Evolutionary conservation across 1,140 invertebrate species (phyloP).

Genomic region (Ectropis grisescens): DNA sequence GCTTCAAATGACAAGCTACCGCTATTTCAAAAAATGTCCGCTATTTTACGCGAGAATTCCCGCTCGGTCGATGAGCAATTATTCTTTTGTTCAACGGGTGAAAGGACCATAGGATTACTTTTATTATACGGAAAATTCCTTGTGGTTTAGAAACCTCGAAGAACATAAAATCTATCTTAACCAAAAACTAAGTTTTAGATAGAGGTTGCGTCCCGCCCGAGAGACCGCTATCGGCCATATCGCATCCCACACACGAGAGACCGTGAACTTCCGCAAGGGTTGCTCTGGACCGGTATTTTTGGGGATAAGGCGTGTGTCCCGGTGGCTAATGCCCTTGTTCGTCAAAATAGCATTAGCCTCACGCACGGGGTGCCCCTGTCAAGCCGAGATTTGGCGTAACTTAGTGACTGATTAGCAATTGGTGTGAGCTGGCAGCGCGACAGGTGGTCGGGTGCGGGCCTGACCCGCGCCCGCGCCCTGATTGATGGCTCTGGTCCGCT

Average conservation of each 20-base stretch:
- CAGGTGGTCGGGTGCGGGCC: conserved; percentile 37
- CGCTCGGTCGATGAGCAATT: conserved; percentile 35
- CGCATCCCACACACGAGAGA: too few species aligned
- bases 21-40: conserved; percentile 59
- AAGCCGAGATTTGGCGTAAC: conserved; percentile 56
- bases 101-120: conserved; percentile 24
- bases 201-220: too few species aligned
- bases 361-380: conserved; percentile 38
- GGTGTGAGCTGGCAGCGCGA: conserved; percentile 33
- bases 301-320: conserved; percentile 22
- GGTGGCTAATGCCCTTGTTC: conserved; percentile 42
- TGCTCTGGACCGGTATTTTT: too few species aligned
- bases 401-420: conserved; percentile 66
- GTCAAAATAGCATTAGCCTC: conserved; percentile 53
- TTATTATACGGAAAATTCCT: conserved; percentile 11
- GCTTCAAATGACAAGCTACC: conserved; percentile 48
- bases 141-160: too few species aligned
- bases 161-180: too few species aligned
- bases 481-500: conserved; percentile 41
- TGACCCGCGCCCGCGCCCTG: conserved; percentile 36
- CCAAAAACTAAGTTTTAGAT: conserved; percentile 1
- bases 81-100: conserved; percentile 38
- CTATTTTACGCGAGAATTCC: conserved; percentile 46
- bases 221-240: too few species aligned
- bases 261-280: too few species aligned